Percentiles rank a stretch among this genome's conserved stretches.
These are phyloP conservation scores for Cryptocephalus primarius DNA, from an alignment of 2,888 invertebrate species.

Conservation along the genomic window DNA sequence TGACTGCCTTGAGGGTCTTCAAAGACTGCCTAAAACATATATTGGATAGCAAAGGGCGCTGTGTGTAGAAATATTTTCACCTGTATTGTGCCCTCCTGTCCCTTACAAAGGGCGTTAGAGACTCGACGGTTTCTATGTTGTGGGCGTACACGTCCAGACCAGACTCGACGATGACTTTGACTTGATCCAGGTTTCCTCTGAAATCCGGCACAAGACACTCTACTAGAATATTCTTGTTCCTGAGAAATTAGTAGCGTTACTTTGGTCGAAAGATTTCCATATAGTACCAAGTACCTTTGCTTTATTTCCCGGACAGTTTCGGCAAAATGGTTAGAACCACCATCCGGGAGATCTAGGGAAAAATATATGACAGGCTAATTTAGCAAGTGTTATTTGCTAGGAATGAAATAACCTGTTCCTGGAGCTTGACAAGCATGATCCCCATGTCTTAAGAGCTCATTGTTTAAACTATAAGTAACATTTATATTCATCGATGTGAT, in stretches of 20 bases:
- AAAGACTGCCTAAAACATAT: constrained; percentile 61
- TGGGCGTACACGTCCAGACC: constrained; percentile 97
- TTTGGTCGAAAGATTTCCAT: neutral
- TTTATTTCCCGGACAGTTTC: constrained; percentile 84
- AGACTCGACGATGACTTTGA: constrained; percentile 63
- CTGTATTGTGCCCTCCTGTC: constrained; percentile 86
- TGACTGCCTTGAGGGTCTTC: constrained; percentile 69
- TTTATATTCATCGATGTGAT: no score
- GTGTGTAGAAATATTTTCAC: constrained; percentile 23
- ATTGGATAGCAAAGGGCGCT: constrained; percentile 2
- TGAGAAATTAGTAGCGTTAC: constrained; percentile 22
- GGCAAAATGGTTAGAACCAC: constrained; percentile 89
- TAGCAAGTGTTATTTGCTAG: no score
- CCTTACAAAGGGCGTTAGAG: constrained; percentile 81
- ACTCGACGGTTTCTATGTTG: constrained; percentile 94
- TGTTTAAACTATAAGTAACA: no score
- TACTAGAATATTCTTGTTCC: constrained; percentile 76
- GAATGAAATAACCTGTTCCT: no score
- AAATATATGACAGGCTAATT: neutral
- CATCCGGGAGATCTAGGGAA: constrained; percentile 75
- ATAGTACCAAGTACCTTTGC: constrained; percentile 18
- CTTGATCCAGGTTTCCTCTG: constrained; percentile 63
- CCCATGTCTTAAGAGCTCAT: no score
- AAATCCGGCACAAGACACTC: constrained; percentile 98
- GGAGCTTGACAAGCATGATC: no score